A percentile compares a stretch with the other conserved stretches of the same genome.
These are phyloP conservation scores for Nothoprocta pentlandii DNA, from an alignment of 2,113 vertebrate genomes.

Conservation along the genomic window DNA sequence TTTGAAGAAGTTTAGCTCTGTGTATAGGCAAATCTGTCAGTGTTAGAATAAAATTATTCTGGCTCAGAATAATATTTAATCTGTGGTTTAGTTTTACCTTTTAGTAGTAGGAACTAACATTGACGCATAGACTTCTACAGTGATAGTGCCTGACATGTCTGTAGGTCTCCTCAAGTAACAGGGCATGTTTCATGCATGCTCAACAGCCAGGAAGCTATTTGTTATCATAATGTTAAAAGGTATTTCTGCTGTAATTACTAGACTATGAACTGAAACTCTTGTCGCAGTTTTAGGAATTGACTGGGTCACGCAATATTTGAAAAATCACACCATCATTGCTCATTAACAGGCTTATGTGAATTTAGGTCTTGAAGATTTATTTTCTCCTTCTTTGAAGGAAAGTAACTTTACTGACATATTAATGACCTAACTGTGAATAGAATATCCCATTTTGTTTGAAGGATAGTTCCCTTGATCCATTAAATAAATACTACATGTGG, in stretches of 20 bases:
- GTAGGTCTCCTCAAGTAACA: background rate
- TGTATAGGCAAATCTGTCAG: background rate
- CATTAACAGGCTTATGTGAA: constrained; percentile 53
- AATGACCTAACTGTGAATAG: constrained; percentile 81
- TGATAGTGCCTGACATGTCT: background rate
- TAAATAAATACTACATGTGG: constrained; percentile 78
- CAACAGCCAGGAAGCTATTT: background rate
- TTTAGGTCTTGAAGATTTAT: constrained; percentile 73
- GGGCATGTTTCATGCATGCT: background rate
- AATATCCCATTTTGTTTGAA: constrained; percentile 76
- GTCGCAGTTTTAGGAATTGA: constrained; percentile 60
- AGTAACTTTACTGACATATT: constrained; percentile 84
- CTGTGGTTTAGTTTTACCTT: background rate
- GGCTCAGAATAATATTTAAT: background rate
- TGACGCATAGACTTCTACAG: background rate
- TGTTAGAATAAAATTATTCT: background rate
- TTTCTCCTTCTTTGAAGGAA: constrained; percentile 69
- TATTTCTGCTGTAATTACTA: constrained; percentile 61
- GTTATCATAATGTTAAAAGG: background rate
- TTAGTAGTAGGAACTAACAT: background rate
- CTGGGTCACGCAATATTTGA: constrained; percentile 48
- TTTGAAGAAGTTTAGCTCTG: background rate
- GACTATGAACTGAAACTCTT: constrained; percentile 57
- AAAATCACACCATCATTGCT: constrained; percentile 59
- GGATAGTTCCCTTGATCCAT: constrained; percentile 80